A percentile compares a stretch with the other conserved stretches of the same genome.
These are phyloP conservation scores for Pseudochirops cupreus DNA, from an alignment of 2,797 vertebrate species.

Conservation along the genomic window DNA sequence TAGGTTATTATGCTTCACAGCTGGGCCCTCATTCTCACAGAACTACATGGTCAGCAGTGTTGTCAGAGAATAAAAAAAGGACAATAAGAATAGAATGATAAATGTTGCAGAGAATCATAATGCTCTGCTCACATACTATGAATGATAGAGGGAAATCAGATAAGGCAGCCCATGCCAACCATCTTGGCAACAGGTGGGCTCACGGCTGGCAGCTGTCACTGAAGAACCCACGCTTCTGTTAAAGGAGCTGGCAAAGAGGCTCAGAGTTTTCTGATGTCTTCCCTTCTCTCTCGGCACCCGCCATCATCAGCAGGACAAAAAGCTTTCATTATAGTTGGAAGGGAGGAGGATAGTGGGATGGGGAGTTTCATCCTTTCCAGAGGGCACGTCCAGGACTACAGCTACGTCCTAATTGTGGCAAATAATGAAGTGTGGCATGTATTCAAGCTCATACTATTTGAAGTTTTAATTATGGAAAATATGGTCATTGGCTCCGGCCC, in stretches of 20 bases:
- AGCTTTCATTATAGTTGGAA: not conserved
- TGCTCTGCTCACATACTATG: constrained; percentile 20
- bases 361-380: not conserved
- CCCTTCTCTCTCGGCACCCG: not conserved
- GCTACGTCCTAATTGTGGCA: not conserved
- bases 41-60: not conserved
- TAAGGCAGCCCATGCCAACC: constrained; percentile 79
- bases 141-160: constrained; percentile 75
- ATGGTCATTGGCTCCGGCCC: not conserved
- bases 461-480: not conserved
- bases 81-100: not conserved
- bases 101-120: not conserved
- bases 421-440: not conserved
- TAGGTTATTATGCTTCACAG: not conserved
- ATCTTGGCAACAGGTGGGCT: constrained; percentile 75
- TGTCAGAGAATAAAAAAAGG: not conserved
- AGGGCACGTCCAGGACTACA: not conserved
- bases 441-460: not conserved
- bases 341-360: not conserved
- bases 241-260: not conserved
- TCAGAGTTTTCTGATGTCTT: not conserved
- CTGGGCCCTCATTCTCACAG: not conserved
- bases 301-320: not conserved
- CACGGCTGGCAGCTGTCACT: constrained; percentile 70
- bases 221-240: constrained; percentile 58